Evolutionary conservation across 2,797 vertebrate species (phyloP).

Genomic region (Lepus oiostolus): DNA sequence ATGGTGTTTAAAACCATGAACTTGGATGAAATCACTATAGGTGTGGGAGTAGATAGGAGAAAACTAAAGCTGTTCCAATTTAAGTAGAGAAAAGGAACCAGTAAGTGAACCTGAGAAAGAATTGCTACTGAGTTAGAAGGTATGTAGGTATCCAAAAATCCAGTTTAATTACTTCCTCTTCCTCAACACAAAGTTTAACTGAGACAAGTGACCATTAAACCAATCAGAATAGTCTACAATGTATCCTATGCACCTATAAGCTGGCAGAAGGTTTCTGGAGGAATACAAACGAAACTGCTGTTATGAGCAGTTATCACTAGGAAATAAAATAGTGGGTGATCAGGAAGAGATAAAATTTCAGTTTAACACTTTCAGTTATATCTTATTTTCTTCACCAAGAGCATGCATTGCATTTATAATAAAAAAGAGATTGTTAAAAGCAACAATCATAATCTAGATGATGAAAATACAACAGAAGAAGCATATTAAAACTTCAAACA

Average conservation of each 20-base stretch:
- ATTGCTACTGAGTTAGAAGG: neutral
- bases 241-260: neutral
- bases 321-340: neutral
- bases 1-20: constrained; percentile 73
- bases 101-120: constrained; percentile 31
- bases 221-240: neutral
- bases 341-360: neutral
- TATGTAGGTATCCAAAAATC: neutral
- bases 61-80: constrained; percentile 56
- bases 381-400: neutral
- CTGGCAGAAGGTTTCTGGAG: neutral
- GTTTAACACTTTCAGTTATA: neutral
- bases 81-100: neutral
- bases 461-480: constrained; percentile 19
- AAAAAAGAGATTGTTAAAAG: constrained; percentile 41
- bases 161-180: neutral
- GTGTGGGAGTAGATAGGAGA: constrained; percentile 15
- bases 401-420: neutral
- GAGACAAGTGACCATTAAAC: neutral
- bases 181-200: neutral
- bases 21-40: constrained; percentile 61
- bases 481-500: neutral
- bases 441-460: neutral
- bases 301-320: neutral
- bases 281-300: neutral